phyloP scores from a whole-genome alignment of 2,113 vertebrate species.

The Percopsis transmontana region DNA sequence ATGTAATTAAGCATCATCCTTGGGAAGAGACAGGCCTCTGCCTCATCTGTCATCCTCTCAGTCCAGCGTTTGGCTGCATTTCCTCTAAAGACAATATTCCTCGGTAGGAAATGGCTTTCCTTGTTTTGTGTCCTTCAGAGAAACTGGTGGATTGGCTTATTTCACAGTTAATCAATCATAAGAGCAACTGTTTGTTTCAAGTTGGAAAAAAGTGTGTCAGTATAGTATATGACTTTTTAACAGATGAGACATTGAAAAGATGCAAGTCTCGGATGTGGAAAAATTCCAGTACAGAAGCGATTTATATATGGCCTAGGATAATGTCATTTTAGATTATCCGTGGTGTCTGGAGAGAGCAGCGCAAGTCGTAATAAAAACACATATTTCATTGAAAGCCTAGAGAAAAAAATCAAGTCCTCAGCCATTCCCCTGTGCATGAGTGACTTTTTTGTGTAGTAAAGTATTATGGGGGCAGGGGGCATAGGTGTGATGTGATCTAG shows the following conservation, averaged over 20 bases:
- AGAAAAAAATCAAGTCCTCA: no score
- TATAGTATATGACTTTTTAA: no score
- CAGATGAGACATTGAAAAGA: no score
- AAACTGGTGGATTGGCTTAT: conserved; percentile 20
- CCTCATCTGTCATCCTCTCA: conserved; percentile 35
- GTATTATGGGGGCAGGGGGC: background rate
- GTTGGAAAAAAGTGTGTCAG: conserved; percentile 1
- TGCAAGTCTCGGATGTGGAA: no score
- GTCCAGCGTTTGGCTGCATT: conserved; percentile 43
- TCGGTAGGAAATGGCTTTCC: conserved; percentile 10
- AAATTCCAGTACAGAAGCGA: no score
- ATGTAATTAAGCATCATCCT: conserved; percentile 62
- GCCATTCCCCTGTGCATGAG: no score
- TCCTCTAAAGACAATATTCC: conserved; percentile 23
- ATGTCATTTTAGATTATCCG: no score
- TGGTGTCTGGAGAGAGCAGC: no score
- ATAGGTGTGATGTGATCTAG: background rate
- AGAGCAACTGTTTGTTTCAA: background rate
- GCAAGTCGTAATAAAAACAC: no score
- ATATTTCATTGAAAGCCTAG: no score
- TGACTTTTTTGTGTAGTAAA: no score
- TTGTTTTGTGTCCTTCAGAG: conserved; percentile 10
- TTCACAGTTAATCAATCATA: conserved; percentile 19
- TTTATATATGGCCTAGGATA: no score
- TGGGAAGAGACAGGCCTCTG: conserved; percentile 44